Evolutionary conservation across 2,113 vertebrate species (phyloP).

Genomic region (Hystrix brachyura): DNA sequence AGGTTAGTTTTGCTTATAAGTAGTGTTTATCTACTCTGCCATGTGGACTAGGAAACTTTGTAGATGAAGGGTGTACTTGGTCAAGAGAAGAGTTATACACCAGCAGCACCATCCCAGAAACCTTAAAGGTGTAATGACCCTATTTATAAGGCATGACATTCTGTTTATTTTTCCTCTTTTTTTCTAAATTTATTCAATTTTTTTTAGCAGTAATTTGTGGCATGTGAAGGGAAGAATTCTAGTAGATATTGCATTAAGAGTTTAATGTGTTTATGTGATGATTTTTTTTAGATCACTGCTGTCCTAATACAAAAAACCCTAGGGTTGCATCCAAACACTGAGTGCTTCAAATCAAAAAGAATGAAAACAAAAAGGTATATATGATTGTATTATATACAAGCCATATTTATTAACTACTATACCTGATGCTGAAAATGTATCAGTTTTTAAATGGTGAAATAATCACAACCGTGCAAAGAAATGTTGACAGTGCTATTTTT

Average conservation of each 20-base stretch:
- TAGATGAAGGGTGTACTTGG: not conserved
- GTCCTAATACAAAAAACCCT: not conserved
- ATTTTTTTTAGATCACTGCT: not conserved
- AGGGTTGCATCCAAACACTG: not conserved
- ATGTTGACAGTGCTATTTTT: not conserved
- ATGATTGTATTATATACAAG: not conserved
- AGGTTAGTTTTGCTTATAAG: not conserved
- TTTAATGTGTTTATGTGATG: not conserved
- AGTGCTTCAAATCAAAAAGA: not conserved
- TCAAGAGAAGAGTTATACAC: not conserved
- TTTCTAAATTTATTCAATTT: constrained; percentile 17
- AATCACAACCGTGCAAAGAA: not conserved
- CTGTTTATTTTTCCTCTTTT: not conserved
- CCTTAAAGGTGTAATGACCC: not conserved
- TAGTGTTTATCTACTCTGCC: not conserved
- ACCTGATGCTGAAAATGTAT: not conserved
- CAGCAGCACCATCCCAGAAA: not conserved
- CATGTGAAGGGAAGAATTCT: not conserved
- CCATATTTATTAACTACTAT: not conserved
- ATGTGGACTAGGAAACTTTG: not conserved
- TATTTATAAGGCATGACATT: not conserved
- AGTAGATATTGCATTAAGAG: not conserved
- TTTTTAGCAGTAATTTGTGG: not conserved
- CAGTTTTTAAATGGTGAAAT: constrained; percentile 11
- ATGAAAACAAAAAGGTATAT: not conserved